A percentile compares a stretch with the other conserved stretches of the same genome.
These are phyloP conservation scores for Eremobia ochroleuca DNA, from an alignment of 2,888 invertebrate genomes.

Conservation along the genomic window DNA sequence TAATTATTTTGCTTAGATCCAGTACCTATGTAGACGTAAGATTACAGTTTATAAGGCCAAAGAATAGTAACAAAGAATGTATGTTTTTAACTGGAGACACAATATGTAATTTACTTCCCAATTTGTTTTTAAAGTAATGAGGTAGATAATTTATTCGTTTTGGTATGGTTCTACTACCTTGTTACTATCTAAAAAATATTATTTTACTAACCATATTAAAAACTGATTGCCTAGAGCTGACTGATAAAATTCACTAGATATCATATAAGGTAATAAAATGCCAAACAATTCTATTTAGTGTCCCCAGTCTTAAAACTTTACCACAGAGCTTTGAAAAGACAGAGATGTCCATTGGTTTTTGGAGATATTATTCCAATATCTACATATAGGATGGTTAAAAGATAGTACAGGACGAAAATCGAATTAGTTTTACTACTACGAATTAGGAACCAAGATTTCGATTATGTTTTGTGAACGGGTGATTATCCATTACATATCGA, in stretches of 20 bases:
- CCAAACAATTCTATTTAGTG: conserved; percentile 38
- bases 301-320: conserved; percentile 26
- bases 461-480: no score
- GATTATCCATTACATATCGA: no score
- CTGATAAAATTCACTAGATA: conserved; percentile 11
- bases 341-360: neutral
- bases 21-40: conserved; percentile 45
- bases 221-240: neutral
- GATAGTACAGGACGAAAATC: no score
- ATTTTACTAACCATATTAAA: conserved; percentile 6
- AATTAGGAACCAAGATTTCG: no score
- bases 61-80: conserved; percentile 35
- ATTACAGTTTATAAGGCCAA: conserved; percentile 54
- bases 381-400: neutral
- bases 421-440: no score
- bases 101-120: neutral
- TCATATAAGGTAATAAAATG: conserved; percentile 29
- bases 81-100: conserved; percentile 36
- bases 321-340: conserved; percentile 31
- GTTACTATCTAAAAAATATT: neutral
- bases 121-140: neutral
- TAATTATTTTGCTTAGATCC: conserved; percentile 14
- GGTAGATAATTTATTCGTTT: neutral
- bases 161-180: neutral
- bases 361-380: neutral